These are phyloP conservation scores for Ochropleura leucogaster DNA, from an alignment of 2,888 invertebrate species.

Conservation along the genomic window DNA sequence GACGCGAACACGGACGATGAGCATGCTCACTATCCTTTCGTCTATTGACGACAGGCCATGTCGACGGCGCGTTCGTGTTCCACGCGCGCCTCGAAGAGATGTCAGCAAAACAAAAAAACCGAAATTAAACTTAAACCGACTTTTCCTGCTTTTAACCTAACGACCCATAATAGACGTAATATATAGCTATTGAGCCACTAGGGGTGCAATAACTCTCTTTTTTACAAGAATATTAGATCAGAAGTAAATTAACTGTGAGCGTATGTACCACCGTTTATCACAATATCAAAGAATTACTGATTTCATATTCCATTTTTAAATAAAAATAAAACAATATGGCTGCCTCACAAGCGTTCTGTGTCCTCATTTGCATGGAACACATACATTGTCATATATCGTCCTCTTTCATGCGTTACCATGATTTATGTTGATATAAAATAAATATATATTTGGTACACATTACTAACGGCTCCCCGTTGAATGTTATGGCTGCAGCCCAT, in stretches of 20 bases:
- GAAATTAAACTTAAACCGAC: not conserved
- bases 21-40: too few relatives aligned
- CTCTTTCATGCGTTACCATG: conserved; percentile 57
- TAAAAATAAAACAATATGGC: conserved; percentile 34
- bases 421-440: conserved; percentile 68
- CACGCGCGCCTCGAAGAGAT: too few relatives aligned
- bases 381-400: conserved; percentile 61
- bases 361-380: conserved; percentile 56
- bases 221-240: not conserved
- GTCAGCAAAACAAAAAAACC: too few relatives aligned
- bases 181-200: not conserved
- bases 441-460: conserved; percentile 65
- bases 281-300: not conserved
- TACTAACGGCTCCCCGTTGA: conserved; percentile 51
- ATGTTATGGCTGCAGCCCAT: conserved; percentile 56
- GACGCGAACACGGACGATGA: too few relatives aligned
- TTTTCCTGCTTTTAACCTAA: not conserved
- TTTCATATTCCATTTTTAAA: conserved; percentile 26
- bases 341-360: conserved; percentile 24
- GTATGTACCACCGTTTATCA: not conserved
- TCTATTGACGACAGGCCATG: too few relatives aligned
- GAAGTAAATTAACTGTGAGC: not conserved
- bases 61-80: too few relatives aligned
- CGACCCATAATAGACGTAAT: not conserved
- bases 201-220: not conserved